phyloP scores from a whole-genome alignment of 2,888 invertebrate genomes.

The Enoplolaimus lenunculus region DNA sequence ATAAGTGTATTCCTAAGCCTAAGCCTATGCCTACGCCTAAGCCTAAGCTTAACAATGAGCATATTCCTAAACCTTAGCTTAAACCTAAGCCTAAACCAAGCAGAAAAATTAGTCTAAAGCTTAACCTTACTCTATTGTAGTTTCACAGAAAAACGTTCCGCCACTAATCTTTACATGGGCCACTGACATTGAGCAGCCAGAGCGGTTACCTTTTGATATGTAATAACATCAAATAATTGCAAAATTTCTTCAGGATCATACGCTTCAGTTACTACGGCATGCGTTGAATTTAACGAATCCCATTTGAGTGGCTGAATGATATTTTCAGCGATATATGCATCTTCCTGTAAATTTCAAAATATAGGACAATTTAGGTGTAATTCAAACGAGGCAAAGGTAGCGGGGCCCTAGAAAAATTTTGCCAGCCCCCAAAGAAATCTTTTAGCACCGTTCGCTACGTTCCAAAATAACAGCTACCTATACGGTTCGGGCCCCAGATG shows the following conservation, averaged over 20 bases:
- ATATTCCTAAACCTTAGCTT: no score
- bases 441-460: neutral
- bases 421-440: neutral
- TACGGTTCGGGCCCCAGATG: neutral
- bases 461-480: no score
- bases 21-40: no score
- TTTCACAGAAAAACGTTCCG: no score
- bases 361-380: neutral
- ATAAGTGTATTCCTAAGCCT: no score
- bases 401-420: neutral
- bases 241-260: constrained; percentile 57
- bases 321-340: constrained; percentile 1
- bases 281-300: constrained; percentile 57
- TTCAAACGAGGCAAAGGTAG: neutral
- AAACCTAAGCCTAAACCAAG: no score
- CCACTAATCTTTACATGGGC: no score
- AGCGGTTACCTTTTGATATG: constrained; percentile 55
- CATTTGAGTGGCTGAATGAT: constrained; percentile 36
- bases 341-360: constrained; percentile 5
- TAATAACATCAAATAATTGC: constrained; percentile 60
- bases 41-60: no score
- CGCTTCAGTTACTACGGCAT: constrained; percentile 55
- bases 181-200: no score
- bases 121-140: no score
- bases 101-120: no score